Evolutionary conservation across 1,140 invertebrate genomes (phyloP).

Genomic region (Cylas formicarius): DNA sequence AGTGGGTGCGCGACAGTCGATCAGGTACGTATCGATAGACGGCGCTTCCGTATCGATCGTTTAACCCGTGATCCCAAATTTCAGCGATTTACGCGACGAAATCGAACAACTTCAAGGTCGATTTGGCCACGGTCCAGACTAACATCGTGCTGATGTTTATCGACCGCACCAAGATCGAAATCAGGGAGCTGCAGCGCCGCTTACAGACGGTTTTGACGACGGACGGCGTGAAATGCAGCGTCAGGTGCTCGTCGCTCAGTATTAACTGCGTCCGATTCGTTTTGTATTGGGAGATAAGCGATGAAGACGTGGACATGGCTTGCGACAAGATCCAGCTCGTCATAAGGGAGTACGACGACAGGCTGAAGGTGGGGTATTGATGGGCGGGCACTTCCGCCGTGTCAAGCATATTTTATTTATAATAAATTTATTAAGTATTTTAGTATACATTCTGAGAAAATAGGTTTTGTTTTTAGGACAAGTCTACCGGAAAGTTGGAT

Average conservation of each 20-base stretch:
- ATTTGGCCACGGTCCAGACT: conserved; percentile 60
- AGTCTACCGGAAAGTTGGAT: too few species aligned
- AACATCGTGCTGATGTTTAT: conserved; percentile 73
- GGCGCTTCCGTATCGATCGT: too few species aligned
- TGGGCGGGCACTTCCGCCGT: too few species aligned
- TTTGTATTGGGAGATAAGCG: conserved; percentile 58
- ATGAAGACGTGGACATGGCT: conserved; percentile 54
- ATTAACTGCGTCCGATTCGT: conserved; percentile 54
- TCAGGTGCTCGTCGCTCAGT: conserved; percentile 52
- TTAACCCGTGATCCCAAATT: too few species aligned
- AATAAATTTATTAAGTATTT: too few species aligned
- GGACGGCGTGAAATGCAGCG: conserved; percentile 47
- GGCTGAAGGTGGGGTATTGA: conserved; percentile 13
- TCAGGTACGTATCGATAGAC: too few species aligned
- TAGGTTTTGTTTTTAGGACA: too few species aligned
- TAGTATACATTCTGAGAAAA: too few species aligned
- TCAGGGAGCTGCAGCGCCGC: conserved; percentile 51
- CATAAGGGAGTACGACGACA: conserved; percentile 48
- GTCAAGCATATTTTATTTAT: too few species aligned
- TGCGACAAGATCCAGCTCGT: conserved; percentile 57
- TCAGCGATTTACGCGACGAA: conserved; percentile 54
- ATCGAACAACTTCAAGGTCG: conserved; percentile 49
- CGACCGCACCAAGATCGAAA: conserved; percentile 42
- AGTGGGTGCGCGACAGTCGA: too few species aligned
- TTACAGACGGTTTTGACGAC: conserved; percentile 49